Evolutionary conservation across 2,888 invertebrate genomes (phyloP).

Genomic region (Mamestra brassicae): DNA sequence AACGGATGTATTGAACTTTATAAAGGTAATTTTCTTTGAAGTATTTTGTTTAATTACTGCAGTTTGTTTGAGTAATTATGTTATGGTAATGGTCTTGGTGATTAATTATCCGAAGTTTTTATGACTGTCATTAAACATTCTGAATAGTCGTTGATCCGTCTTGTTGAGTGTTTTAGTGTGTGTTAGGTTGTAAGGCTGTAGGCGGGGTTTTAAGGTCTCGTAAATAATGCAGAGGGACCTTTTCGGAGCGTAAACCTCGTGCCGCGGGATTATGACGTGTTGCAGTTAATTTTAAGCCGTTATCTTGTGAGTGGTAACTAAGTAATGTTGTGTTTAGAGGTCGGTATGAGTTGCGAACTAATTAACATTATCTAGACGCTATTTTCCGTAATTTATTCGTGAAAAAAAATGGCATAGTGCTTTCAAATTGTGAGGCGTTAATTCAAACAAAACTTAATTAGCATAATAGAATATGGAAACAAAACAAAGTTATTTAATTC

Average conservation of each 20-base stretch:
- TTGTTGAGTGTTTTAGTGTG: constrained; percentile 50
- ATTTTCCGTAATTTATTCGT: background rate
- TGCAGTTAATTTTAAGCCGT: constrained; percentile 48
- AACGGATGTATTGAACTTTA: constrained; percentile 72
- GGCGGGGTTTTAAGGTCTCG: constrained; percentile 49
- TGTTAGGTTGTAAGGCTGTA: constrained; percentile 44
- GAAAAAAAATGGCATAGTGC: background rate
- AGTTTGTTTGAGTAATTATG: constrained; percentile 22
- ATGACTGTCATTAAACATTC: constrained; percentile 39
- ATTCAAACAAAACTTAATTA: background rate
- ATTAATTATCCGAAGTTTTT: constrained; percentile 53
- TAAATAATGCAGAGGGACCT: constrained; percentile 61
- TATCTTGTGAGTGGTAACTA: constrained; percentile 16
- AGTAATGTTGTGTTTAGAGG: constrained; percentile 19
- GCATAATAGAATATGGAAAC: background rate
- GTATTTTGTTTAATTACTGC: constrained; percentile 42
- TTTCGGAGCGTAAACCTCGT: constrained; percentile 40
- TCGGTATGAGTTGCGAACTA: background rate
- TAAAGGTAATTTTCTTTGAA: constrained; percentile 69
- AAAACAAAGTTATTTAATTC: background rate
- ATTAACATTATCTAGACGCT: background rate
- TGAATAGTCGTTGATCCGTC: constrained; percentile 31
- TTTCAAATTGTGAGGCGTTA: background rate
- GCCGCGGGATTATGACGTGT: constrained; percentile 49
- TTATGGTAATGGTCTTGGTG: constrained; percentile 27